Conservation (phyloP, 2,888 invertebrate species). For the Seira sanloemensis region DNA sequence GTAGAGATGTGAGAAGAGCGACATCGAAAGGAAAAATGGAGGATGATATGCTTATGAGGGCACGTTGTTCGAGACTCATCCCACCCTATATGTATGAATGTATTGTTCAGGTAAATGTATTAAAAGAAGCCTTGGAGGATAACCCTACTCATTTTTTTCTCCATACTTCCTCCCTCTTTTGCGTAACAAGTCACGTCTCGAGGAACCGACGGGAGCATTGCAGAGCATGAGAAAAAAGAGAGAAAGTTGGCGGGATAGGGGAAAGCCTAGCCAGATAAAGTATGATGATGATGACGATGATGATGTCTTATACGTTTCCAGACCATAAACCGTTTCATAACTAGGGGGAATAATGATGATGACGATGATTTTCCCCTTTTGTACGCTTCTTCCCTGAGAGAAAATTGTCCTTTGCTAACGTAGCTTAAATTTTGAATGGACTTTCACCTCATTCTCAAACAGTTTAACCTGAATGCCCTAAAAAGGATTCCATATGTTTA, state of each 20-base stretch:
- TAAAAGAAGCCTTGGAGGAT: too few species aligned
- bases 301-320: conserved; percentile 20
- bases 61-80: too few species aligned
- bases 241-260: conserved; percentile 22
- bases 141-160: conserved; percentile 31
- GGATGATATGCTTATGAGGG: conserved; percentile 29
- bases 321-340: conserved; percentile 34
- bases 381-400: too few species aligned
- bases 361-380: too few species aligned
- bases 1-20: conserved; percentile 34
- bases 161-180: conserved; percentile 20
- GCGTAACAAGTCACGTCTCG: conserved; percentile 52
- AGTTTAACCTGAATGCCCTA: too few species aligned
- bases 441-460: conserved; percentile 31
- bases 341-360: conserved; percentile 14
- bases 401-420: conserved; percentile 5
- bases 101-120: too few species aligned
- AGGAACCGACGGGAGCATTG: conserved; percentile 45
- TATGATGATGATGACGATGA: background rate
- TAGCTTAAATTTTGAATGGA: conserved; percentile 22
- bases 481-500: too few species aligned
- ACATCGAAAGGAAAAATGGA: conserved; percentile 28
- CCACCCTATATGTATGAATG: too few species aligned
- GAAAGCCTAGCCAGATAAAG: background rate
- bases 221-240: too few species aligned